phyloP scores from a whole-genome alignment of 2,113 vertebrate species.

The Rhombomys opimus region DNA sequence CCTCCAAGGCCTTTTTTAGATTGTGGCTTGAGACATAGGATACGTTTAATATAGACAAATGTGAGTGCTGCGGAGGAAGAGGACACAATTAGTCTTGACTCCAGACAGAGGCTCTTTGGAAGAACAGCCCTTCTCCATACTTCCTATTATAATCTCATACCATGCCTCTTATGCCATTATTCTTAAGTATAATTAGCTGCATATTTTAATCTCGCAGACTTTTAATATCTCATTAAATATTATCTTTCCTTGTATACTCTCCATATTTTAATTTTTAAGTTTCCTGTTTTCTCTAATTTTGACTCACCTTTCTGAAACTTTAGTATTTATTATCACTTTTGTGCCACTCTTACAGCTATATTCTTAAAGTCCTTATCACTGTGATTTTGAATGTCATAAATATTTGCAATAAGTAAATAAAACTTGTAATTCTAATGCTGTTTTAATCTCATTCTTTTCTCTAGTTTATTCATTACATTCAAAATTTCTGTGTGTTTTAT shows the following conservation, averaged over 20 bases:
- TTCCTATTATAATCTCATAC: neutral
- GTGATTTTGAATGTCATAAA: neutral
- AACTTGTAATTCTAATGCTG: neutral
- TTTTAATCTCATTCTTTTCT: neutral
- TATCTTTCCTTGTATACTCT: neutral
- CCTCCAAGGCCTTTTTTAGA: neutral
- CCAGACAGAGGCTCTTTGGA: neutral
- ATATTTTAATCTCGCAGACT: neutral
- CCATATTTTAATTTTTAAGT: conserved; percentile 29
- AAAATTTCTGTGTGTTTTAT: neutral
- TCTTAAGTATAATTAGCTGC: neutral
- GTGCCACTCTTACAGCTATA: neutral
- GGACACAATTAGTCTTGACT: neutral
- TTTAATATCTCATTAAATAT: conserved; percentile 14
- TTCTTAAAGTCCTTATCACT: neutral
- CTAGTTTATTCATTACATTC: neutral
- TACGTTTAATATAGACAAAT: neutral
- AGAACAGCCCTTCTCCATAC: neutral
- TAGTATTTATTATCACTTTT: neutral
- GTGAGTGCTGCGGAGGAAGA: neutral
- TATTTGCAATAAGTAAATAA: conserved; percentile 7
- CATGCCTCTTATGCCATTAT: neutral
- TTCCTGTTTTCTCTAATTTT: neutral
- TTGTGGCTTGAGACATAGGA: neutral
- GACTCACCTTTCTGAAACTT: neutral